A percentile compares a stretch with the other conserved stretches of the same genome.
These are phyloP conservation scores for Apis florea DNA, from an alignment of 1,140 invertebrate species.

Conservation along the genomic window DNA sequence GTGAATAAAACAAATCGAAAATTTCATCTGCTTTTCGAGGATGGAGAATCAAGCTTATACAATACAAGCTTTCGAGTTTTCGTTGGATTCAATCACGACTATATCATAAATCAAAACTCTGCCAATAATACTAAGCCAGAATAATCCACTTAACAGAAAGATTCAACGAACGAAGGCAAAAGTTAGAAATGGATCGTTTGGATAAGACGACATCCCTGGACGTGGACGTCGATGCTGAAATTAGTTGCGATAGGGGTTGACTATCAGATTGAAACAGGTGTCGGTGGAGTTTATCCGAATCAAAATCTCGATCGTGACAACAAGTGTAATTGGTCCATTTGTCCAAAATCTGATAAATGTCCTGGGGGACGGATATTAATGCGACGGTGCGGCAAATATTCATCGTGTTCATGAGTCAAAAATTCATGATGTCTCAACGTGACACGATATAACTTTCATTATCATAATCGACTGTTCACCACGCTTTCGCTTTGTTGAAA, in stretches of 20 bases:
- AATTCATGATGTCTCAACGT: background rate
- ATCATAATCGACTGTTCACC: background rate
- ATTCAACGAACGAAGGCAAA: background rate
- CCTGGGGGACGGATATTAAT: background rate
- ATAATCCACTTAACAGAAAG: background rate
- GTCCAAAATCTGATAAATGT: constrained; percentile 20
- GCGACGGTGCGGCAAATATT: background rate
- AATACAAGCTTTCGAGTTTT: too few relatives aligned
- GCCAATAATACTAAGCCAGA: background rate
- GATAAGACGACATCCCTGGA: background rate
- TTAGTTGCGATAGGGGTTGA: constrained; percentile 22
- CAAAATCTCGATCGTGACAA: constrained; percentile 24
- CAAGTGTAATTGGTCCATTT: constrained; percentile 35
- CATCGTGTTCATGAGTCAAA: too few relatives aligned
- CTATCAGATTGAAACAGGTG: constrained; percentile 38
- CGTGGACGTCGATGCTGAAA: constrained; percentile 14
- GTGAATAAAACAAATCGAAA: too few relatives aligned
- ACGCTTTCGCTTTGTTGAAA: background rate
- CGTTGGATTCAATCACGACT: too few relatives aligned
- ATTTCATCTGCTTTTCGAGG: too few relatives aligned
- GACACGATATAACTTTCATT: background rate
- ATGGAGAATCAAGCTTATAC: too few relatives aligned
- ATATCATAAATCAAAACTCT: background rate
- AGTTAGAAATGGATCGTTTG: constrained; percentile 5
- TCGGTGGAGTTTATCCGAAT: constrained; percentile 16